These are phyloP conservation scores for Hypotaenidia okinawae DNA, from an alignment of 2,797 vertebrate species.

Conservation along the genomic window DNA sequence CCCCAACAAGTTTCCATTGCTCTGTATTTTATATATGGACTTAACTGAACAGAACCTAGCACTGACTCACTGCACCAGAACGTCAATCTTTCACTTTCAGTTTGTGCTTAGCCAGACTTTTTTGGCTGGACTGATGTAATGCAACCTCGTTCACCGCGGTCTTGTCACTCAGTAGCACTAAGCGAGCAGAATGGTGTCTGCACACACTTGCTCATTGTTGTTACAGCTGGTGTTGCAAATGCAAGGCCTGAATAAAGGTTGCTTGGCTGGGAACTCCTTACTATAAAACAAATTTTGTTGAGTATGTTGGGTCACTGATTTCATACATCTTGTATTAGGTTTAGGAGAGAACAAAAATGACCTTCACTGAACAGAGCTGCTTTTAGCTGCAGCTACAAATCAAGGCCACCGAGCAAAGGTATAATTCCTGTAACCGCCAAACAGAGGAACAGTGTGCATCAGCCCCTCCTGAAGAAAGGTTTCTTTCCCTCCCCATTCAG, in stretches of 20 bases:
- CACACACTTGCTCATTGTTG: not conserved
- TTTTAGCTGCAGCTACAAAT: not conserved
- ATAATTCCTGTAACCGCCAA: not conserved
- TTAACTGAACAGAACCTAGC: not conserved
- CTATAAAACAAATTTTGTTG: not conserved
- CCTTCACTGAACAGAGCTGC: not conserved
- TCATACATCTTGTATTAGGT: not conserved
- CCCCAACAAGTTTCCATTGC: not conserved
- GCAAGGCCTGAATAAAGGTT: not conserved
- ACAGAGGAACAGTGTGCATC: not conserved
- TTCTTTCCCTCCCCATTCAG: not conserved
- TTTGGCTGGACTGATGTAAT: not conserved
- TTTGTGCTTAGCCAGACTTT: slow-evolving; percentile 1
- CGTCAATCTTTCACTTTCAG: not conserved
- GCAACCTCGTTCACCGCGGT: not conserved
- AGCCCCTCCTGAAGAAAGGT: not conserved
- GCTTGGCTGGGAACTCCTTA: not conserved
- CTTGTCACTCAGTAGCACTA: not conserved
- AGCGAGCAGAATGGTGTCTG: not conserved
- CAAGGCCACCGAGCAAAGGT: not conserved
- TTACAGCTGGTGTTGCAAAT: slow-evolving; percentile 24
- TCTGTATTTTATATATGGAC: not conserved
- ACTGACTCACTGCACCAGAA: not conserved
- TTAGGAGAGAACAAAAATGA: slow-evolving; percentile 11
- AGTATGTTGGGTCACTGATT: not conserved